Base-by-base conservation (phyloP, 2,888 invertebrate species). In the Sinopyrophorus schimmeli region DNA sequence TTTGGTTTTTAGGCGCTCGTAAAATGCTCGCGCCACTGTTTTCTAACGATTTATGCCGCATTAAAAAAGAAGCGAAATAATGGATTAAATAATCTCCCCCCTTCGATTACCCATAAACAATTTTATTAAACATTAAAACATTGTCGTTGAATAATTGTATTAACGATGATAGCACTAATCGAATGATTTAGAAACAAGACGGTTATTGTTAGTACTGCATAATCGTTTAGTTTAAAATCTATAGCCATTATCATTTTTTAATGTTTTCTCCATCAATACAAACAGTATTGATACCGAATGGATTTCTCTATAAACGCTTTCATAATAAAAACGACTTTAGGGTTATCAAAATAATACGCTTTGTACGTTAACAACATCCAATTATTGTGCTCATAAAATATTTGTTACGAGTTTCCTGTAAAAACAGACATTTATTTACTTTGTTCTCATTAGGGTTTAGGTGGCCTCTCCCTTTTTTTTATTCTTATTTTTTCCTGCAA, bases 201-300 rank as follows among this genome's bases (percentile, higher is more conserved):
- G 41, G 41, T 40, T 40, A 35, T 32, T 41, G 40, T 40, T 47
- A 40, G 43, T 44, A 41, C 30, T 46, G 27, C 34, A 44, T n/a
- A n/a, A n/a, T 35, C 40, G 7, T 51, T 30, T n/a, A n/a, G n/a
- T n/a, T 40, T 50, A 34, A 44, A 23, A 50, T 28, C 35, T 35
- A 44, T 34, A 42, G 43, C 43, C 23, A 38, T 11, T 18, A 12
- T 32, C 41, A 26, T 43, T 43, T 23, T 50, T n/a, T n/a, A 27
- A 14, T 38, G 39, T 35, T 27, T 40, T 10, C 6, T 7, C 24
- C 24, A 41, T 42, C 24, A 26, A 15, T 12, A 14, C 23, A 9
- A 9, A 23, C 17, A 23, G n/a, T 26, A 16, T 18, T 7, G 5
- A 27, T 42, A 34, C 32, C 42, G 42, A 32, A 40, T 30, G 27